Conservation (phyloP, 2,113 vertebrate genomes). For the Myotis brandtii region DNA sequence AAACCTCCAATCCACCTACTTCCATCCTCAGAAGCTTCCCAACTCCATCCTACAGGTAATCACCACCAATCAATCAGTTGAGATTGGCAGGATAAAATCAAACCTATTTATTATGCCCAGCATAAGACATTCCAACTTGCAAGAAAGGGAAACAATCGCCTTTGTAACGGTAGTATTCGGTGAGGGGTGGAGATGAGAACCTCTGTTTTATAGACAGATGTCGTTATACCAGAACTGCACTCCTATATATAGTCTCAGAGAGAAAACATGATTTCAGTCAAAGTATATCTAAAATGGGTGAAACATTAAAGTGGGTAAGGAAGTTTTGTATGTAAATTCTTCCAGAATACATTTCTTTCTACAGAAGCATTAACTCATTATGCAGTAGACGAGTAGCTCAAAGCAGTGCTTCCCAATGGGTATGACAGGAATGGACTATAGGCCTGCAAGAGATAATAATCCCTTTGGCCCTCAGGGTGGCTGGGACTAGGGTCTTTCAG, state of each 20-base stretch:
- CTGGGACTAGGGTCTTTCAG: background rate
- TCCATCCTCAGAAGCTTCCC: background rate
- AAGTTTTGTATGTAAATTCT: background rate
- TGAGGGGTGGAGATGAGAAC: background rate
- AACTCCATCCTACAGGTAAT: background rate
- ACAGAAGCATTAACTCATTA: background rate
- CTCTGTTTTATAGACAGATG: background rate
- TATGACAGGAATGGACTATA: background rate
- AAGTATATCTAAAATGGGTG: background rate
- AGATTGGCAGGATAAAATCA: slow-evolving; percentile 3
- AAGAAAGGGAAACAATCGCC: background rate
- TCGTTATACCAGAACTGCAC: background rate
- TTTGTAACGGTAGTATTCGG: background rate
- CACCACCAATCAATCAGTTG: background rate
- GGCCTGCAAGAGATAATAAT: background rate
- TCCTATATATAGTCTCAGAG: background rate
- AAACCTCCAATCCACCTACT: background rate
- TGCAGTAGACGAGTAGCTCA: background rate
- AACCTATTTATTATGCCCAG: background rate
- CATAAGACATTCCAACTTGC: background rate
- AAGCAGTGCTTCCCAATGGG: background rate
- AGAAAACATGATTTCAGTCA: background rate
- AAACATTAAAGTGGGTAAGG: background rate
- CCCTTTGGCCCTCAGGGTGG: background rate
- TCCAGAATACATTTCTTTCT: background rate